Conservation (phyloP, 2,888 invertebrate species). For the Macrosoma leucophasiata region DNA sequence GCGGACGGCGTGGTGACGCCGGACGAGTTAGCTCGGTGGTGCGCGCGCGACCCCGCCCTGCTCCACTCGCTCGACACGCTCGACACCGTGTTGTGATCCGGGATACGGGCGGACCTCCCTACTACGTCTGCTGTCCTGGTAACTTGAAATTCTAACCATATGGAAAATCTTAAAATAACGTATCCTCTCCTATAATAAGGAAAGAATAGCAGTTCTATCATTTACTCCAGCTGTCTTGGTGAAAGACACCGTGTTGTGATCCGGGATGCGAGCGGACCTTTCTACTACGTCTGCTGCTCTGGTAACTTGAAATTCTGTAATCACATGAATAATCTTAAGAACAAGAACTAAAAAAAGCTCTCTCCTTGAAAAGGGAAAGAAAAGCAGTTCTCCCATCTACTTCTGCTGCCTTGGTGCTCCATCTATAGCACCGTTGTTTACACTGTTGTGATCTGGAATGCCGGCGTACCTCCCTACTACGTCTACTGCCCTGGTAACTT, state of each 20-base stretch:
- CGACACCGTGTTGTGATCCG: constrained; percentile 84
- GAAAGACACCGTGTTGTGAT: constrained; percentile 88
- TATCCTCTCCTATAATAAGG: no score
- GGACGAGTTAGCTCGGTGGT: constrained; percentile 87
- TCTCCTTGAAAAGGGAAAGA: constrained; percentile 1
- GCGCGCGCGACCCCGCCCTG: constrained; percentile 82
- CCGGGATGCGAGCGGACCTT: constrained; percentile 29
- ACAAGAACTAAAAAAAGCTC: no score
- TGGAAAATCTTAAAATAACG: no score
- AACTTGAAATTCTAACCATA: no score
- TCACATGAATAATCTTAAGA: no score
- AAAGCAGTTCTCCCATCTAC: no score
- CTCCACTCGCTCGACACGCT: constrained; percentile 81
- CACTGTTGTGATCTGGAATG: constrained; percentile 79
- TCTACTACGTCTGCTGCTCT: constrained; percentile 32
- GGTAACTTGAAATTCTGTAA: no score
- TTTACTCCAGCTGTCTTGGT: no score
- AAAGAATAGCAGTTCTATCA: no score
- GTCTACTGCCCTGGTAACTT: no score
- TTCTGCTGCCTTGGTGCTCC: no score
- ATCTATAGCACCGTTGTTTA: no score
- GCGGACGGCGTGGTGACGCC: constrained; percentile 87
- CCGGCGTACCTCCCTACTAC: constrained; percentile 28
- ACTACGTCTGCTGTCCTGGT: constrained; percentile 33
- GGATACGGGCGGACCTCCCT: constrained; percentile 27